These are phyloP conservation scores for Hoplias malabaricus DNA, from an alignment of 2,113 vertebrate genomes.

Conservation along the genomic window DNA sequence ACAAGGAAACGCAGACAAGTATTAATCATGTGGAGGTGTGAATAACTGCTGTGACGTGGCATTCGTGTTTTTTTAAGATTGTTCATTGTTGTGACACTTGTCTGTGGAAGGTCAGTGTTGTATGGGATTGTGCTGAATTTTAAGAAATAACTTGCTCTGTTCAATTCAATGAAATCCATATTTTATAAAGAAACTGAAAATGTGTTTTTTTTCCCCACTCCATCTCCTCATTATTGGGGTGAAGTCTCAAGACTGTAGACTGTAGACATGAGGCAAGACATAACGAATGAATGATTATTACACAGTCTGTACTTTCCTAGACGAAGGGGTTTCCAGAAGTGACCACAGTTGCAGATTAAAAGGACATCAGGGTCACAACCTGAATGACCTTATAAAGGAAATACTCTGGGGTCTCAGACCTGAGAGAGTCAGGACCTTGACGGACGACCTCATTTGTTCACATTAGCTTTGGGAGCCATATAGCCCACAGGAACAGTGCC, in stretches of 20 bases:
- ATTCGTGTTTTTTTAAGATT: not conserved
- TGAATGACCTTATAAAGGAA: no score
- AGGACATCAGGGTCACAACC: no score
- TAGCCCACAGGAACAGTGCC: no score
- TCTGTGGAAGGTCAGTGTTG: conserved; percentile 14
- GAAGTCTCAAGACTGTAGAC: not conserved
- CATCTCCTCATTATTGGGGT: conserved; percentile 10
- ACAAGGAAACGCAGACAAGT: no score
- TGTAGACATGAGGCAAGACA: not conserved
- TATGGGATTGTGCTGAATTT: conserved; percentile 14
- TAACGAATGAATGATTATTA: no score
- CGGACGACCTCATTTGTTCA: no score
- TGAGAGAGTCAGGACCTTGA: no score
- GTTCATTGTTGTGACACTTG: not conserved
- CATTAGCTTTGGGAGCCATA: no score
- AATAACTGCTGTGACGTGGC: not conserved
- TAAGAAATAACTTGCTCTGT: conserved; percentile 35
- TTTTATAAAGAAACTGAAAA: conserved; percentile 53
- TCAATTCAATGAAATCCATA: conserved; percentile 19
- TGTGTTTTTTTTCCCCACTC: not conserved
- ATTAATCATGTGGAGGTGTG: not conserved
- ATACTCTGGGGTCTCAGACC: no score
- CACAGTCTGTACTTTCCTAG: no score
- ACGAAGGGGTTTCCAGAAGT: not conserved
- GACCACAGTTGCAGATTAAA: not conserved